These are phyloP conservation scores for Epizoanthus fatuus DNA, from an alignment of 92 coral and sea anemone species.

Conservation along the genomic window DNA sequence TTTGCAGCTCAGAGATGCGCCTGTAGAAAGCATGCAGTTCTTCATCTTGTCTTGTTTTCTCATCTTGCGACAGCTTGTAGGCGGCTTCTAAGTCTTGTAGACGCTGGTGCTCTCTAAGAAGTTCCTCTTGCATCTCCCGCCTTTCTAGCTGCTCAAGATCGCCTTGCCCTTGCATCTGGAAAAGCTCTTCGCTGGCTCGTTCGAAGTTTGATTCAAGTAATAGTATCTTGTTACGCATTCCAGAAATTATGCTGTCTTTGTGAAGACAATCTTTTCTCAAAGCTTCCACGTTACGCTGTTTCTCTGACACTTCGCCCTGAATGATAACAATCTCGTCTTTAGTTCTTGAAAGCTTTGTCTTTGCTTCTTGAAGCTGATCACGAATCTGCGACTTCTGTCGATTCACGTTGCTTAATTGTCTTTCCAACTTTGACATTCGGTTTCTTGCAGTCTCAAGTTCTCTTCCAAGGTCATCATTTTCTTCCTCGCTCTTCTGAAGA, in stretches of 20 bases:
- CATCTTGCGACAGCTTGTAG: conserved; percentile 75
- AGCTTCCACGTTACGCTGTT: conserved; percentile 80
- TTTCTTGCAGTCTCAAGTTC: conserved; percentile 83
- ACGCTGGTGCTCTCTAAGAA: conserved; percentile 83
- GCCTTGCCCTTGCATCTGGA: conserved; percentile 82
- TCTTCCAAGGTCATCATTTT: conserved; percentile 87
- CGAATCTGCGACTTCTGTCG: conserved; percentile 84
- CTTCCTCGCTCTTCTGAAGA: conserved; percentile 90
- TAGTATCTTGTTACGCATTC: conserved; percentile 71
- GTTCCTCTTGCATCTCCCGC: conserved; percentile 89
- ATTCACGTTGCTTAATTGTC: conserved; percentile 70
- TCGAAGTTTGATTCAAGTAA: conserved; percentile 76
- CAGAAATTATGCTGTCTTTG: conserved; percentile 72
- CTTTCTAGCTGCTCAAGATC: conserved; percentile 85
- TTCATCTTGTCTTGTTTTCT: conserved; percentile 86
- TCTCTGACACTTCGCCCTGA: conserved; percentile 84
- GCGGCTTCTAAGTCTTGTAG: conserved; percentile 92
- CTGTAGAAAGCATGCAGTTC: conserved; percentile 92
- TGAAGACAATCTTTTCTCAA: conserved; percentile 73
- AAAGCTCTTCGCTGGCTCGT: conserved; percentile 70
- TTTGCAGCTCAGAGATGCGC: conserved; percentile 90
- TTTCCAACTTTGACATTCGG: conserved; percentile 83
- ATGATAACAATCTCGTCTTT: conserved; percentile 83
- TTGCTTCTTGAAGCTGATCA: conserved; percentile 93
- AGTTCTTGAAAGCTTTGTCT: conserved; percentile 81